Conservation (phyloP, 2,113 vertebrate genomes). For the Sciurus niger region DNA sequence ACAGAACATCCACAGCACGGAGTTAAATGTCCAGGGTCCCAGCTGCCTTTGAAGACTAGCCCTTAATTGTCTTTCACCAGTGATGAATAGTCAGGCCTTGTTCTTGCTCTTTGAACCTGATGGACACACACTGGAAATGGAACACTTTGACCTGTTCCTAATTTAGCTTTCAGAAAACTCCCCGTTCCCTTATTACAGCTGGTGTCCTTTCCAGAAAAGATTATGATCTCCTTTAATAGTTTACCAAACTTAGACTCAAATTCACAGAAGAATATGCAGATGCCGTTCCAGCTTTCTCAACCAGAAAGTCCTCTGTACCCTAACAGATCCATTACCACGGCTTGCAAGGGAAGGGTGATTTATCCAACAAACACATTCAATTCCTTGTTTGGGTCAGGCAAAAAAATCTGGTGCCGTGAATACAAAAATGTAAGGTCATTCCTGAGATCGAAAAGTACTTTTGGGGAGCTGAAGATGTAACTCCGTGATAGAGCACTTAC, state of each 20-base stretch:
- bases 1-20: background rate
- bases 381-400: background rate
- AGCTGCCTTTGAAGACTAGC: slow-evolving; percentile 43
- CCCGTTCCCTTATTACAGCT: slow-evolving; percentile 14
- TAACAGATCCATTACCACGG: background rate
- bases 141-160: background rate
- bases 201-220: slow-evolving; percentile 41
- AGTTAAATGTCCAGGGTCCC: background rate
- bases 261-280: background rate
- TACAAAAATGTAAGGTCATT: background rate
- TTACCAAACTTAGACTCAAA: slow-evolving; percentile 44
- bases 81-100: background rate
- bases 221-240: background rate
- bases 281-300: background rate
- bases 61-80: background rate
- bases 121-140: background rate
- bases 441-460: background rate
- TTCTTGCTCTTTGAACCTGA: slow-evolving; percentile 46
- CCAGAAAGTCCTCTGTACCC: background rate
- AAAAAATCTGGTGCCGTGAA: background rate
- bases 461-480: background rate
- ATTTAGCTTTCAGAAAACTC: background rate
- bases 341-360: background rate
- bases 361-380: background rate
- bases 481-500: no score